Base-by-base conservation (phyloP, 2,797 vertebrate species). In the Hafferia zeledoni region DNA sequence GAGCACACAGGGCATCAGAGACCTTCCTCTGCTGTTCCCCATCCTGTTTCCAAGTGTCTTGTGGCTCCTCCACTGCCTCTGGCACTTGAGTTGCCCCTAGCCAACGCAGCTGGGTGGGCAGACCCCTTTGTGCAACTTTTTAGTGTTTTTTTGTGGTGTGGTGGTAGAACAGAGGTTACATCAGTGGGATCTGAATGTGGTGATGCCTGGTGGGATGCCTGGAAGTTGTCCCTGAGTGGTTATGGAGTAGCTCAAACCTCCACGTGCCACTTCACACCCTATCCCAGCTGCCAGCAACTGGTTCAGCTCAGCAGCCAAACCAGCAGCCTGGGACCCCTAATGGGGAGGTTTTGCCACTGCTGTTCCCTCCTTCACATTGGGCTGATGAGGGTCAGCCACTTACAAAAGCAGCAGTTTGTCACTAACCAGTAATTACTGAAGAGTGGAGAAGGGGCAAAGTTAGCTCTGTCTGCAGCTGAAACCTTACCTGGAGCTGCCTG, bases 311-410 rank as follows among this genome's bases (percentile, higher is more conserved):
- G 30, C 60, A 86, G 53, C 27, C 47, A 63, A 89, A 33, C 0
- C 12, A 46, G 39, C 78, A 57, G n/a, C 11, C 41, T 72, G 15
- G 1, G 13, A 71, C 14, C n/a, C 20, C 43, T 57, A 8, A 61
- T 14, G 6, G 24, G 24, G 63, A 79, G 63, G 23, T 39, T 91
- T 83, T 37, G 30, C 33, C 74, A 31, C 35, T 0, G 0, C 30
- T 4, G 0, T 16, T 70, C 5, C 3, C 33, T 61, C 4, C 18
- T 16, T 86, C 13, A 0, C 3, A 0, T n/a, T 1, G 28, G 27
- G 61, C 46, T 82, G 65, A 30, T 37, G 43, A 72, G 69, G 33
- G 63, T 67, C 35, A 55, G 43, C 13, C 67, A 39, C 70, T 44
- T 65, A 63, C 2, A 5, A 47, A 46, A n/a, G 70, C 77, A 88